Conservation (phyloP, 2,888 invertebrate genomes). For the Saturnia japonica region DNA sequence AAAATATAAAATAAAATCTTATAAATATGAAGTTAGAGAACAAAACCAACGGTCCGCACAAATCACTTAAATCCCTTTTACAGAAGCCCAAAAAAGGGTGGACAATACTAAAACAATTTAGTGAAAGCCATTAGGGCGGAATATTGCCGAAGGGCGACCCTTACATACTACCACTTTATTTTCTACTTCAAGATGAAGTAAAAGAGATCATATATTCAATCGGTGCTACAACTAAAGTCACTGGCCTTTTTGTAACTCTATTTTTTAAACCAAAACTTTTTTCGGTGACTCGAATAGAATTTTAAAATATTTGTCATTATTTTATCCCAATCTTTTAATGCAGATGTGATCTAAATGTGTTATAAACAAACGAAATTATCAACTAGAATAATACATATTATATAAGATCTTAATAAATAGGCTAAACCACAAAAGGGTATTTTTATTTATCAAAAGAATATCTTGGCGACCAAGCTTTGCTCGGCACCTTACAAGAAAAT, state of each 20-base stretch:
- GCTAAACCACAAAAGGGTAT: not conserved
- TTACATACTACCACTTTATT: conserved; percentile 8
- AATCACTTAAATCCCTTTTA: conserved; percentile 2
- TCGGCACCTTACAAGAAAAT: too few species aligned
- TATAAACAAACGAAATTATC: not conserved
- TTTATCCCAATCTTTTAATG: not conserved
- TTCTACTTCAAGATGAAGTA: not conserved
- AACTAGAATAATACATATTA: too few species aligned
- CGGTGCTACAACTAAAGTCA: not conserved
- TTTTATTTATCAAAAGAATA: not conserved
- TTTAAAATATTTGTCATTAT: not conserved
- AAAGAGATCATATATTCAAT: conserved; percentile 6
- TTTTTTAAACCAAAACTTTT: not conserved
- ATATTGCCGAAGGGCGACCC: conserved; percentile 16
- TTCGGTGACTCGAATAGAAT: not conserved
- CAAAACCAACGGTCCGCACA: not conserved
- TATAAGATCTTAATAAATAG: not conserved
- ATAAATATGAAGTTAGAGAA: not conserved
- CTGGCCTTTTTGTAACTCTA: not conserved
- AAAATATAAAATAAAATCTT: not conserved
- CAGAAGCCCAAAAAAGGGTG: not conserved
- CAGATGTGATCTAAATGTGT: not conserved
- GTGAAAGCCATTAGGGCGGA: conserved; percentile 20
- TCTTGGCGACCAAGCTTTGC: too few species aligned
- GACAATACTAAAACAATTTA: conserved; percentile 22